Base-by-base conservation (phyloP, 1,140 invertebrate species). In the Trachymyrmex cornetzi region DNA sequence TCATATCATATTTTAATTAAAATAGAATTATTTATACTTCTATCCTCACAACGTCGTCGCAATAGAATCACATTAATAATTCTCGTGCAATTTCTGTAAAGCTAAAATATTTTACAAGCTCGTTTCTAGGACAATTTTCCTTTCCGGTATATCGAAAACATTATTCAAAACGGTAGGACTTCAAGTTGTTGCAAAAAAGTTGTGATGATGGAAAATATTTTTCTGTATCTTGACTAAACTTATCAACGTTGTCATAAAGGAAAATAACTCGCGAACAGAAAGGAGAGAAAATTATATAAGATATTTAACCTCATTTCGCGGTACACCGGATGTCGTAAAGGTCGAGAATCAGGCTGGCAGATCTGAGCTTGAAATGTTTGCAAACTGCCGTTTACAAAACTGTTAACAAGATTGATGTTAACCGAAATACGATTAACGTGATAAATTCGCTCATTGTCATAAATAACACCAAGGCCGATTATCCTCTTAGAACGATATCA, bases 261-360 rank as follows among this genome's bases (percentile, higher is more conserved):
- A 74, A 85, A 75, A 85, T 64, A 74, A 64, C 22, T 59, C 69
- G 24, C 27, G 50, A 63, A 85, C 48, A 48, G 24, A 38, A 38
- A 71, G 24, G 19, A 72, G 64, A 55, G 80, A 72, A 63, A 84
- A 87, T 84, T 61, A 55, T 61, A 55, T 57, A 19, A 24, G 30
- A 67, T 69, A 86, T 86, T 86, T 86, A 86, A 80, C 53, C 64
- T 71, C 64, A 16, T 81, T 81, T 19, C 77, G 30, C 61, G 44
- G 12, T 85, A 38, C 27, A 48, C 11, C 38, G 16, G 55, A 30
- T 59, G 57, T 77, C 82, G 75, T 57, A 22, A 38, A 16, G 5
- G 16, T 19, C n/a, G 24, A 11, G 50, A 86, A 72, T 74, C 80
- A 63, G 55, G 34, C 30, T 30, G n/a, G 50, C 34, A 22, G 14